These are phyloP conservation scores for Cygnus olor DNA, from an alignment of 2,797 vertebrate genomes.

Conservation along the genomic window DNA sequence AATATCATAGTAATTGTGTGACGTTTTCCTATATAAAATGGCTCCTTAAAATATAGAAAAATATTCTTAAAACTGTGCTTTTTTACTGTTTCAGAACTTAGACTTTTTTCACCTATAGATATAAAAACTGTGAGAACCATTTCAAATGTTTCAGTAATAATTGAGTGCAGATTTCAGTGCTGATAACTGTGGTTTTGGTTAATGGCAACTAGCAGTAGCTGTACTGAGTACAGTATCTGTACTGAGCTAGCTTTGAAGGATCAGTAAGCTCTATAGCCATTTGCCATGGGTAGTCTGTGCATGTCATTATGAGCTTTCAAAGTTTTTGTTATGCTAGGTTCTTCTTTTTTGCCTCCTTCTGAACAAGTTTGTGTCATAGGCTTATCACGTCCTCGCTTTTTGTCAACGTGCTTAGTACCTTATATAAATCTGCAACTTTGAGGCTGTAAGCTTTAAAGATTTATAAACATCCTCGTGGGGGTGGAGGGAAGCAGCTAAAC, in stretches of 20 bases:
- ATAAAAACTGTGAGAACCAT: neutral
- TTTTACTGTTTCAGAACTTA: neutral
- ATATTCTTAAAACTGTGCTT: neutral
- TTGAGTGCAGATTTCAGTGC: neutral
- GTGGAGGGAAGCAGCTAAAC: neutral
- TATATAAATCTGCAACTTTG: neutral
- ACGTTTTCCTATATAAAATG: neutral
- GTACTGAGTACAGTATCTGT: neutral
- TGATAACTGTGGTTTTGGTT: neutral
- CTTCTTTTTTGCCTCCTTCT: neutral
- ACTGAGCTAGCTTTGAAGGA: neutral
- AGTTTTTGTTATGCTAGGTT: neutral
- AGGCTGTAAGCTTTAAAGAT: neutral
- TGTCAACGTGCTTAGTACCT: neutral
- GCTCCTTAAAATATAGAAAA: neutral
- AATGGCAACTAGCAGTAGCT: neutral
- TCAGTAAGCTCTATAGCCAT: neutral
- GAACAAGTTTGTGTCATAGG: neutral
- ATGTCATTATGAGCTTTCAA: neutral
- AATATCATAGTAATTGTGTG: neutral
- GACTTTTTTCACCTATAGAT: neutral
- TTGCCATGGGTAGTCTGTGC: neutral
- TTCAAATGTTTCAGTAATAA: neutral
- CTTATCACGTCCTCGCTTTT: neutral
- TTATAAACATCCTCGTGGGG: neutral